A percentile compares a stretch with the other conserved stretches of the same genome.
Conservation (phyloP, 1,140 invertebrate genomes). For the Atopsyche davidsoni region DNA sequence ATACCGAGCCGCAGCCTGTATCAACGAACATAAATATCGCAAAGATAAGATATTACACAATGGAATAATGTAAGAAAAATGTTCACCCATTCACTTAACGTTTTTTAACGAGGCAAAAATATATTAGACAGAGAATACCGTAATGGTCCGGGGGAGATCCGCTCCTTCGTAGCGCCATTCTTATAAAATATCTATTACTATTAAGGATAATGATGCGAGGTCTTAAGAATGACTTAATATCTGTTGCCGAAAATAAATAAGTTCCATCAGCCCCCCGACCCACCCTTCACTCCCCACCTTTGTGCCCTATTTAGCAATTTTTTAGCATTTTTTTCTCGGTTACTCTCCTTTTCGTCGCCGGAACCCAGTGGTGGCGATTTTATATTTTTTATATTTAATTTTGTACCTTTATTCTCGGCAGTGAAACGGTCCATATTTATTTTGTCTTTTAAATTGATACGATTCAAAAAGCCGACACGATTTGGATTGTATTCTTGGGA, state of each 20-base stretch:
- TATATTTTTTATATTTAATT: neutral
- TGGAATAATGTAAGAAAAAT: conserved; percentile 30
- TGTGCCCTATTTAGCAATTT: conserved; percentile 30
- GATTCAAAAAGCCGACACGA: too few species aligned
- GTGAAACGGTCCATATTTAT: neutral
- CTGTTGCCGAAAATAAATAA: conserved; percentile 31
- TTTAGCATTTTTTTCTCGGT: conserved; percentile 31
- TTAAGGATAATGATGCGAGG: conserved; percentile 30
- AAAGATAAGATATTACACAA: conserved; percentile 30
- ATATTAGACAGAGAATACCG: conserved; percentile 25
- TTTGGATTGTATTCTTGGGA: too few species aligned
- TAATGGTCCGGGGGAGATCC: conserved; percentile 19
- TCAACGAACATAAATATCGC: conserved; percentile 28
- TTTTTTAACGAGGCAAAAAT: conserved; percentile 30
- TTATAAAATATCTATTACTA: conserved; percentile 31
- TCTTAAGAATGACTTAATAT: conserved; percentile 32
- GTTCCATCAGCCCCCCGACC: conserved; percentile 26
- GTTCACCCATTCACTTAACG: conserved; percentile 28
- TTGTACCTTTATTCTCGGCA: neutral
- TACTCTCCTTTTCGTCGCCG: conserved; percentile 28
- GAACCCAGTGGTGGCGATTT: conserved; percentile 12
- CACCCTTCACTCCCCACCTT: conserved; percentile 8
- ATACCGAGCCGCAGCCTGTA: conserved; percentile 21
- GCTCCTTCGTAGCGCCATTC: conserved; percentile 22
- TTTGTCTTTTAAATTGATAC: too few species aligned